Evolutionary conservation across 2,797 vertebrate genomes (phyloP), one percentile per base, ranked within the genome.

Genomic region (Rachycentron canadum): DNA sequence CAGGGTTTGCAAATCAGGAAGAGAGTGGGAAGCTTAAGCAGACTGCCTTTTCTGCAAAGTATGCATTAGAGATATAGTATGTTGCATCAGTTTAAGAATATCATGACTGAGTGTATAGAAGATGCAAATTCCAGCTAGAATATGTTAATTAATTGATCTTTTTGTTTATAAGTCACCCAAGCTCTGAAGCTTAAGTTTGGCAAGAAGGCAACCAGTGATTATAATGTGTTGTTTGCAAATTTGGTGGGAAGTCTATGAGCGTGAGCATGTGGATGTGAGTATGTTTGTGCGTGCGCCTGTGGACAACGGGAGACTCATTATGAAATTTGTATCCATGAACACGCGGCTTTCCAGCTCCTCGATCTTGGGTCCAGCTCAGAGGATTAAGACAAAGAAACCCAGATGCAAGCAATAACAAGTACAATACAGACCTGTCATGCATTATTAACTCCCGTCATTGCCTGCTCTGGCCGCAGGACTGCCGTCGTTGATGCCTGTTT

Each of bases 1-100:
- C 76, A 69, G 62, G 40, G 55, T 62, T 70, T 32, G 71, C 67
- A 73, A 73, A 85, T 77, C 70, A 67, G 79, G 61, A 69, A n/a
- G 50, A 45, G 30, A 45, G 53, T 34, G 28, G 16, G 34, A 34
- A 38, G 56, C 19, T 50, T 41, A 47, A 76, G 69, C 5, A 57
- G 60, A 21, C 4, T 7, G 12, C 2, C 12, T 69, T 28, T 11
- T 58, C n/a, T 50, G 41, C 13, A n/a, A 45, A 52, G 30, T 28
- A 43, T 25, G 26, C 5, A 21, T 41, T 53, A 4, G 23, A 62
- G 56, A 50, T 58, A 36, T 7, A 5, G 28, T n/a, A 26, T n/a
- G 63, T 34, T 66, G 49, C 45, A 26, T 12, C 32, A 41, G 59
- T 53, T 5, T 49, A 26, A n/a, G 45, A 41, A 41, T 13, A 40